A percentile compares a stretch with the other conserved stretches of the same genome.
Evolutionary conservation across 2,113 vertebrate species (phyloP).

Genomic region (Rhinolophus ferrumequinum): DNA sequence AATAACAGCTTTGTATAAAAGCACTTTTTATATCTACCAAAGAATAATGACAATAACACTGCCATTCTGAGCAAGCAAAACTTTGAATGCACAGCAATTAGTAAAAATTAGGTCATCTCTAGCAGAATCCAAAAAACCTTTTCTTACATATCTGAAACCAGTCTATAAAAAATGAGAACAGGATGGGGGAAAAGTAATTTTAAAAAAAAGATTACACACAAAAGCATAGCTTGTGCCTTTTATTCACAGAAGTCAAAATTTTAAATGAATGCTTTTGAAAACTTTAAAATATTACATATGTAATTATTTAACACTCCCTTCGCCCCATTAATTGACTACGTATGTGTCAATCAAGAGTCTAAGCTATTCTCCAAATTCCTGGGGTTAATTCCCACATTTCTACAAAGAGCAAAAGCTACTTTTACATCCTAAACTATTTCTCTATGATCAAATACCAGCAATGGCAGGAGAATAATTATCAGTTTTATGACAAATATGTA

Average conservation of each 20-base stretch:
- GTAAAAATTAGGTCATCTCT: slow-evolving; percentile 30
- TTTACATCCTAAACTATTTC: background rate
- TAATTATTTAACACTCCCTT: background rate
- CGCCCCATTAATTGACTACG: background rate
- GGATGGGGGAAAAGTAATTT: background rate
- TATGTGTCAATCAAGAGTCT: background rate
- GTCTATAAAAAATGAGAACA: background rate
- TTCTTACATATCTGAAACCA: slow-evolving; percentile 22
- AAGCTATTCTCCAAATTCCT: background rate
- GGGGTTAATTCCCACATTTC: background rate
- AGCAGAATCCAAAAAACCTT: slow-evolving; percentile 30
- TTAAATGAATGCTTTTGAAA: background rate
- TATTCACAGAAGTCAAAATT: background rate
- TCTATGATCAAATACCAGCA: slow-evolving; percentile 26
- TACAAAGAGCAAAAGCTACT: background rate
- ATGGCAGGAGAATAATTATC: background rate
- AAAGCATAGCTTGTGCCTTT: background rate
- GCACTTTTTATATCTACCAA: slow-evolving; percentile 25
- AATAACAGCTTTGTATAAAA: slow-evolving; percentile 55
- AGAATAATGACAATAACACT: slow-evolving; percentile 44
- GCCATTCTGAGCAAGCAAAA: slow-evolving; percentile 30
- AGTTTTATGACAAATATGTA: slow-evolving; percentile 27
- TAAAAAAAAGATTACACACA: background rate
- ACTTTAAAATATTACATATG: background rate
- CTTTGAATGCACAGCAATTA: slow-evolving; percentile 39